These are phyloP conservation scores for Bagarius yarrelli DNA, from an alignment of 2,113 vertebrate species.

Conservation along the genomic window DNA sequence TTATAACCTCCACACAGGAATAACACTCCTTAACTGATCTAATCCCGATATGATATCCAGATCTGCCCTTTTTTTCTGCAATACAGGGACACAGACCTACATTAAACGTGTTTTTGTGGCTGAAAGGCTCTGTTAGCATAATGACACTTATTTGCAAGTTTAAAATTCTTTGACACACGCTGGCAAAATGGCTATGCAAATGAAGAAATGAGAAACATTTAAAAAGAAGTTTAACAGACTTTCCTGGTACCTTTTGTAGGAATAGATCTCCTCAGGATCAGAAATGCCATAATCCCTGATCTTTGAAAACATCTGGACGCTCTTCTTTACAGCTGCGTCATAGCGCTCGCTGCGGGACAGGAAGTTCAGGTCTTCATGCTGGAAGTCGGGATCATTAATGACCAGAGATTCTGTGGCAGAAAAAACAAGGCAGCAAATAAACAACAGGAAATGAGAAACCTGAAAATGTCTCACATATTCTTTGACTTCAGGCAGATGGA, in stretches of 20 bases:
- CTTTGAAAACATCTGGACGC: slow-evolving; percentile 85
- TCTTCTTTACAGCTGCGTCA: slow-evolving; percentile 86
- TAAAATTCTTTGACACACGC: neutral
- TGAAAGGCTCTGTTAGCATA: neutral
- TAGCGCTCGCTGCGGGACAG: slow-evolving; percentile 90
- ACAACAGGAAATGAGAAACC: neutral
- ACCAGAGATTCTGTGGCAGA: slow-evolving; percentile 79
- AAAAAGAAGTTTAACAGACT: neutral
- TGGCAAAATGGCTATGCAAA: neutral
- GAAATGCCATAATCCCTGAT: slow-evolving; percentile 84
- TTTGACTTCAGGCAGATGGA: neutral
- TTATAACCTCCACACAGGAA: too few species aligned
- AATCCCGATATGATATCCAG: too few species aligned
- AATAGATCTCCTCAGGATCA: slow-evolving; percentile 88
- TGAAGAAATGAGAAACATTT: neutral
- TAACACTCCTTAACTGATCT: too few species aligned
- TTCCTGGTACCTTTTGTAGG: slow-evolving; percentile 84
- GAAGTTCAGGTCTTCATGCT: slow-evolving; percentile 88
- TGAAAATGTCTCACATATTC: neutral
- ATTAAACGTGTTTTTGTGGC: neutral
- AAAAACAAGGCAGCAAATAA: neutral
- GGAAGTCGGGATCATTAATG: slow-evolving; percentile 84
- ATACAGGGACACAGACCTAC: neutral
- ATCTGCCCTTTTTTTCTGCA: neutral
- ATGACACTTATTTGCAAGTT: neutral